phyloP scores from a whole-genome alignment of 1,140 invertebrate species.

The Solen grandis region DNA sequence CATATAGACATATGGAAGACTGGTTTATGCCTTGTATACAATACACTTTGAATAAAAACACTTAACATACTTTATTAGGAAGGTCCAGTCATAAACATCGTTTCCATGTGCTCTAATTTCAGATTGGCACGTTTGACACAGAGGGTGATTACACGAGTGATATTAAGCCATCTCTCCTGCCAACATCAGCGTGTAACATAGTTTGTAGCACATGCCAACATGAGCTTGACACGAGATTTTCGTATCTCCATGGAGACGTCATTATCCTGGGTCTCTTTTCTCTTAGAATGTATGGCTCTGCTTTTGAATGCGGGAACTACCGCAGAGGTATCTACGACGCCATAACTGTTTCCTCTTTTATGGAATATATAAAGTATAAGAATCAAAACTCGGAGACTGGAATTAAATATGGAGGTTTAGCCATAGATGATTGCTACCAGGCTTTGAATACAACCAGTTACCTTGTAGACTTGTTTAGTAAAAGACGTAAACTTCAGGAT shows the following conservation, averaged over 20 bases:
- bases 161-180: background rate
- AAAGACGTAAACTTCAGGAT: constrained; percentile 45
- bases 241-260: constrained; percentile 65
- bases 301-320: constrained; percentile 58
- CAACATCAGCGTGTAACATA: constrained; percentile 37
- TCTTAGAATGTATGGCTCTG: constrained; percentile 43
- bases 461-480: constrained; percentile 60
- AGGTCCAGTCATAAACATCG: background rate
- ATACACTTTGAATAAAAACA: background rate
- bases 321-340: constrained; percentile 49
- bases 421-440: constrained; percentile 71
- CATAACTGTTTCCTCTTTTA: constrained; percentile 63
- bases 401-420: constrained; percentile 64
- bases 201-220: constrained; percentile 50
- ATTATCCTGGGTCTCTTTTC: constrained; percentile 70
- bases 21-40: background rate
- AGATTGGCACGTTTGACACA: background rate
- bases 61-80: background rate
- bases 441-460: constrained; percentile 60
- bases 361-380: constrained; percentile 43
- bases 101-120: background rate
- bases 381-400: constrained; percentile 9
- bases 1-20: background rate
- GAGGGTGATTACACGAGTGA: background rate
- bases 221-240: constrained; percentile 48